Percentiles rank a stretch among this genome's conserved stretches.
These are phyloP conservation scores for Elmis aenea DNA, from an alignment of 2,888 invertebrate genomes.

Conservation along the genomic window DNA sequence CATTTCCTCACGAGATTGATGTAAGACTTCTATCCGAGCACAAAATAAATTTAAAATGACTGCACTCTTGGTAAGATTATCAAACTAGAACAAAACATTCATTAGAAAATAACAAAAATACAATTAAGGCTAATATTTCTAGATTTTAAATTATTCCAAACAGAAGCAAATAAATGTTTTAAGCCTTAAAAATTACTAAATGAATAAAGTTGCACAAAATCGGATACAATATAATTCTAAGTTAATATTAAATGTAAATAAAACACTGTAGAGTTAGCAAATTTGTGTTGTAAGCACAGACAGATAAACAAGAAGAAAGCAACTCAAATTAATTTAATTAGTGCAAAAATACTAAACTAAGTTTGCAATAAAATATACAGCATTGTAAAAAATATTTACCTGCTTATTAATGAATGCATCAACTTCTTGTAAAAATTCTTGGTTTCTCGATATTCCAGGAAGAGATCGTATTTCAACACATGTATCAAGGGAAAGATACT, in stretches of 20 bases:
- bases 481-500: conserved; percentile 57
- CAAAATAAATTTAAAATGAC: conserved; percentile 62
- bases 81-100: conserved; percentile 50
- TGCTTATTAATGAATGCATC: conserved; percentile 66
- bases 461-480: conserved; percentile 58
- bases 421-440: conserved; percentile 58
- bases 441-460: conserved; percentile 56
- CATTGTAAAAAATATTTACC: conserved; percentile 52
- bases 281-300: too few relatives aligned
- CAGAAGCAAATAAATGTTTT: too few relatives aligned
- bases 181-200: too few relatives aligned
- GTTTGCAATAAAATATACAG: conserved; percentile 3
- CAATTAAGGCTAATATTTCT: too few relatives aligned
- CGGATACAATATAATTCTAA: too few relatives aligned
- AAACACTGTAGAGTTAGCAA: too few relatives aligned
- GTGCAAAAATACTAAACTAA: conserved; percentile 6
- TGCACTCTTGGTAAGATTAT: conserved; percentile 58
- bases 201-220: too few relatives aligned
- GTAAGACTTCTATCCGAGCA: conserved; percentile 68
- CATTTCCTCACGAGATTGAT: conserved; percentile 66
- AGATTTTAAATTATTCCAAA: not conserved
- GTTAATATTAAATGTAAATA: too few relatives aligned
- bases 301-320: too few relatives aligned
- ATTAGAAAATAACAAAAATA: conserved; percentile 4
- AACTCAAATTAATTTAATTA: too few relatives aligned